These are phyloP conservation scores for Paelopatides confundens DNA, from an alignment of 53 echinoderm and acorn worm genomes.

Conservation along the genomic window DNA sequence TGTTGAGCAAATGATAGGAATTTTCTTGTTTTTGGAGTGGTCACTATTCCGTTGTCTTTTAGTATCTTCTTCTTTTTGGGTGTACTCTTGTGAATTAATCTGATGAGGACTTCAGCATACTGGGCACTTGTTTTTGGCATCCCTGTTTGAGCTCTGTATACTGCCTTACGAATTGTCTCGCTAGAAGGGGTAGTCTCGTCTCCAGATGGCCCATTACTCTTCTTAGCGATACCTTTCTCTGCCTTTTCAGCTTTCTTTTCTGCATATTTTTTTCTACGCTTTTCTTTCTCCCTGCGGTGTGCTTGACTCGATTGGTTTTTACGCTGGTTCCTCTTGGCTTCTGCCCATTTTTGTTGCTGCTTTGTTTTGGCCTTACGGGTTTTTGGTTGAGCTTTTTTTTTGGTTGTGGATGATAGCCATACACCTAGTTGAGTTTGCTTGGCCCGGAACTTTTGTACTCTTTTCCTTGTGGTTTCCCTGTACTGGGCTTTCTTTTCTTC, in stretches of 20 bases:
- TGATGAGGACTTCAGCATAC: no score
- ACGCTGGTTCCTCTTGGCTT: constrained; percentile 1
- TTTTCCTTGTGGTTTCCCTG: no score
- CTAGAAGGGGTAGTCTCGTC: constrained; percentile 4
- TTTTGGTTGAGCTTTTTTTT: no score
- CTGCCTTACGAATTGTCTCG: constrained; percentile 26
- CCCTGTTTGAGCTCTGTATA: constrained; percentile 33
- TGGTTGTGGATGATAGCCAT: no score
- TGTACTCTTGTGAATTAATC: constrained; percentile 44
- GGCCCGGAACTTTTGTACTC: no score
- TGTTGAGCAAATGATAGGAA: neutral
- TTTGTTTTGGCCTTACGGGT: constrained; percentile 30
- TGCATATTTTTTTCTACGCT: constrained; percentile 58
- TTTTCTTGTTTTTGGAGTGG: neutral
- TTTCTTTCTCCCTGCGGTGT: constrained; percentile 53
- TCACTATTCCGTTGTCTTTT: neutral
- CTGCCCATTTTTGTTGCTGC: neutral
- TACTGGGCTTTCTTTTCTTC: no score
- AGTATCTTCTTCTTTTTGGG: constrained; percentile 45
- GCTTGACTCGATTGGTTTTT: constrained; percentile 52
- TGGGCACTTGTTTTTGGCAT: constrained; percentile 57
- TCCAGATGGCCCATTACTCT: neutral
- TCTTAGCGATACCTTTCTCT: no score
- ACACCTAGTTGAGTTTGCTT: no score
- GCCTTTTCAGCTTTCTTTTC: constrained; percentile 33